Evolutionary conservation across 1,140 invertebrate genomes (phyloP).

Genomic region (Antheraea pernyi): DNA sequence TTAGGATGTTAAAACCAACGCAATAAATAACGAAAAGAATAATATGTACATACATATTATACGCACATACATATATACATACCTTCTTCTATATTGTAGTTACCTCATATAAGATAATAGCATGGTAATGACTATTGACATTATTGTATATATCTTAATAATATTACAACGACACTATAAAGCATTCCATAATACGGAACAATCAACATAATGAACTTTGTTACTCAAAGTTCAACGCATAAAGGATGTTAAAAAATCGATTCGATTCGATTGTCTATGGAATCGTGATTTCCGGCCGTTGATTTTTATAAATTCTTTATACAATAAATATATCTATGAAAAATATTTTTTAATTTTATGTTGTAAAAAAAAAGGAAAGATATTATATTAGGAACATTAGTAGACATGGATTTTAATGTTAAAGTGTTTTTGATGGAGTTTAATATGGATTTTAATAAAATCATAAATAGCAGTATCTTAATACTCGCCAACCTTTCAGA

Average conservation of each 20-base stretch:
- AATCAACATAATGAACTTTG: conserved; percentile 21
- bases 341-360: neutral
- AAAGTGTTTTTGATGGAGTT: no score
- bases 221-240: conserved; percentile 15
- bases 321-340: neutral
- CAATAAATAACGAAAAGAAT: no score
- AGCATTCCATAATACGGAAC: conserved; percentile 14
- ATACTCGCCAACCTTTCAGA: no score
- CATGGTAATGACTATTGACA: neutral
- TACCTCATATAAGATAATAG: conserved; percentile 6
- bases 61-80: no score
- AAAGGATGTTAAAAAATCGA: conserved; percentile 35
- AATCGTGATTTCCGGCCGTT: conserved; percentile 31
- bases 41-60: no score
- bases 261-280: conserved; percentile 31
- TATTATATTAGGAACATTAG: no score
- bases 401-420: no score
- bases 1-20: no score
- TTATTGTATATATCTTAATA: neutral
- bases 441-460: no score
- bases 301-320: neutral
- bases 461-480: no score
- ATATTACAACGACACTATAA: conserved; percentile 6
- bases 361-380: neutral
- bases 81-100: conserved; percentile 29